Evolutionary conservation across 37 sponge, comb jelly and placozoan genomes (phyloP), one percentile per base, ranked within the genome.

Genomic region (Dysidea cf. avara): DNA sequence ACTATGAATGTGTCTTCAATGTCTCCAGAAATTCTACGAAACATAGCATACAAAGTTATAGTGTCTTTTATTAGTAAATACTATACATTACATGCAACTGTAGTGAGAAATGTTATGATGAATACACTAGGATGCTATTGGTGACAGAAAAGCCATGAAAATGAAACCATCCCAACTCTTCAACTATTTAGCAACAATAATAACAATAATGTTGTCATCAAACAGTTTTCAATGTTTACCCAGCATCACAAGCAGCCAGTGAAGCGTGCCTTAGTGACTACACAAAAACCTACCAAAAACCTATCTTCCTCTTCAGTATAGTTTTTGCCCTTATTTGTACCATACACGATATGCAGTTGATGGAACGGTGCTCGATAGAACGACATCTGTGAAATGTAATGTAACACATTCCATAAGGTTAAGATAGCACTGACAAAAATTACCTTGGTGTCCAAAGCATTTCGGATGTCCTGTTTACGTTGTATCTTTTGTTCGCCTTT

Each of bases 291-390:
- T 48, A 96, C 87, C 71, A 96, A 53, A 50, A 81, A 98, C 57
- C 99, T 74, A 35, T 98, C 99, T 66, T 98, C 99, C 53, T 98
- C 99, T 68, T 98, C 99, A 32, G 93, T 94, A 69, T 95, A 98
- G 77, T 95, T 92, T 67, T 95, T 94, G 16, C 99, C 96, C 68
- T 98, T 98, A 73, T 95, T 95, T 25, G 96, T 98, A 21, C 93
- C 96, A 78, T 98, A 98, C 33, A 88, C 83, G 53, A 98, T 98
- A 69, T 92, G 93, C 24, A 98, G 86, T 56, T 98, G 99, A 56
- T 98, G 96, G 71, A 94, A 98, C 11, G 99, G 99, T 0, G 95
- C 80, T 0, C 93, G 81, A 69, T 98, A 98, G 36, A 87, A 74
- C 9, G 77, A 40, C 91, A 93, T 93, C 86, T 86, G 67, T 51